Base-by-base conservation (phyloP, 2,888 invertebrate genomes). In the Drosophila yooni region DNA sequence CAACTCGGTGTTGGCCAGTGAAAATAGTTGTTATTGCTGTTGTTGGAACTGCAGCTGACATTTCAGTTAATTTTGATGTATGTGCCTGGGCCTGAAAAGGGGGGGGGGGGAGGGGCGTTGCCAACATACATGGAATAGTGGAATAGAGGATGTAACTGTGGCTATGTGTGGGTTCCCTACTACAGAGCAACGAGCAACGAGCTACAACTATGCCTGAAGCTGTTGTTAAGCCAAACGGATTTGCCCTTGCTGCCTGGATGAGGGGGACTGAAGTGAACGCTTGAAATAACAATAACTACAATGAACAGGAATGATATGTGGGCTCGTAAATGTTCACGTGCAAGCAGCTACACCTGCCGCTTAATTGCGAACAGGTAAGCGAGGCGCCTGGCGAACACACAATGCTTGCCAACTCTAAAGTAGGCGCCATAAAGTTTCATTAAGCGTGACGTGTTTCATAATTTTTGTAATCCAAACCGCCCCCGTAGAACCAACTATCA, bases 361-460 rank as follows among this genome's bases (percentile, higher is more conserved):
- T 84, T 87, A 84, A 82, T 84, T 85, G 83, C 57, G 69, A 61
- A 81, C 86, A 65, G 69, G 60, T 66, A 64, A 38, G 33, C 15
- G 63, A 40, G 67, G 48, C 40, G 54, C 64, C 67, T 34, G 46
- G 46, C 46, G 33, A n/a, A 8, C 61, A 13, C 33, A 21, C 60
- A 46, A 25, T 21, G 46, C 21, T 27, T n/a, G n/a, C 60, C 5
- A 43, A 10, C 50, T 70, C 50, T 57, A 74, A 73, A 73, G 67
- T 74, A 81, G 71, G 76, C 81, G 78, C 91, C 76, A 90, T 89
- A 79, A 89, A 91, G 89, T 91, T 91, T 91, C 91, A 88, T 88
- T 88, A 91, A 75, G 73, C 87, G 83, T 88, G 90, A 90, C 87
- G 91, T 82, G 73, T 85, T 81, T 81, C 73, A 69, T 76, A 69